Percentiles rank a stretch among this genome's conserved stretches.
These are phyloP conservation scores for Protobothrops flavoviridis DNA, from an alignment of 2,113 vertebrate genomes.

Conservation along the genomic window DNA sequence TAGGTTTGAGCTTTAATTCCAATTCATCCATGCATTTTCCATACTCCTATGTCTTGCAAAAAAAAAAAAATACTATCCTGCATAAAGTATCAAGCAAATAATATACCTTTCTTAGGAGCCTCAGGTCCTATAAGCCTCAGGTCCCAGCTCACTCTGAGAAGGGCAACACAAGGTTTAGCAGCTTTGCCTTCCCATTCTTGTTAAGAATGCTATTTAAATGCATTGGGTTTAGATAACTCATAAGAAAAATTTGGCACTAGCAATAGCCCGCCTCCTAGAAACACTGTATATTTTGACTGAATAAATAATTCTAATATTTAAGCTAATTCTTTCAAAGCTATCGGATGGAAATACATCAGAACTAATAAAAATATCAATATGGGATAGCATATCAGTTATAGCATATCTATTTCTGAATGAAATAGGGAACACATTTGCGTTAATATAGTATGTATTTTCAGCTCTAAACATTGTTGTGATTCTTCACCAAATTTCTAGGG, in stretches of 20 bases:
- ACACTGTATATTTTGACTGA: conserved; percentile 57
- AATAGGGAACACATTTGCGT: not conserved
- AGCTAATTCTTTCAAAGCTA: not conserved
- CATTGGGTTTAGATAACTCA: conserved; percentile 61
- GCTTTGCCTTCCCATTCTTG: conserved; percentile 46
- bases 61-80: conserved; percentile 46
- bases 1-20: conserved; percentile 10
- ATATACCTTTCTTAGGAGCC: conserved; percentile 31
- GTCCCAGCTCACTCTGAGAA: conserved; percentile 45
- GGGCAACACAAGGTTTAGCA: conserved; percentile 45
- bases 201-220: conserved; percentile 73
- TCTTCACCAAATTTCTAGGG: not conserved
- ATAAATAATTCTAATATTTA: conserved; percentile 56
- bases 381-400: conserved; percentile 29
- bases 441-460: not conserved
- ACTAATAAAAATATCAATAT: conserved; percentile 52
- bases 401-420: not conserved
- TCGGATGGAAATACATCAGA: conserved; percentile 30
- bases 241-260: conserved; percentile 55
- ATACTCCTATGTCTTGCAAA: conserved; percentile 16
- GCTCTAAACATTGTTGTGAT: not conserved
- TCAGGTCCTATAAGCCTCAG: conserved; percentile 4
- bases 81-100: conserved; percentile 6
- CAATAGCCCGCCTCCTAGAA: conserved; percentile 45
- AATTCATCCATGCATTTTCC: not conserved